Base-by-base conservation (phyloP, 2,797 vertebrate species). In the Chaetodon trifasciatus region DNA sequence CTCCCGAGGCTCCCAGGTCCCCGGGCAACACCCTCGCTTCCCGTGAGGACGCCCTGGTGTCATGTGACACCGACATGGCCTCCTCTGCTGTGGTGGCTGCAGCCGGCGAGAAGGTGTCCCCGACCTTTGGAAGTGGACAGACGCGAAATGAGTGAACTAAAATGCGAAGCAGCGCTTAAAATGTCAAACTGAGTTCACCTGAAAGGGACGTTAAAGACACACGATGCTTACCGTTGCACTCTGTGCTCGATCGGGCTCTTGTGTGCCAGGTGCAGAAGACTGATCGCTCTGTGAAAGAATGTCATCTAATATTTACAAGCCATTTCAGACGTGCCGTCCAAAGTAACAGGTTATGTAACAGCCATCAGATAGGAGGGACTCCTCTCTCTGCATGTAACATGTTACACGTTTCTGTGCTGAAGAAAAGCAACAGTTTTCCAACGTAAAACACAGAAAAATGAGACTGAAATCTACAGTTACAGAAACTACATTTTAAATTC, bases 71-170 rank as follows among this genome's bases (percentile, higher is more conserved):
- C 0, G 95, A 95, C 96, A 97, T 96, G 84, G 95, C 97, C 85
- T 98, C 97, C 86, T 98, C 97, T 0, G 97, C 97, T 3, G 97
- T 98, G 72, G 97, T 97, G 86, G 97, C 97, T 2, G 97, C 96
- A 28, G 96, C 96, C 0, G 97, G 97, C 19, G 95, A 96, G n/a
- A 92, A 93, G 19, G 93, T 96, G 81, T 96, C 95, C 50, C 90
- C 94, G 61, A 93, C 94, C 97, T 97, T 64, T 72, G 62, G 66
- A 74, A 32, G 58, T 2, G 53, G 40, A 81, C 16, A 49, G 74
- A 16, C 83, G 49, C 0, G 10, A 53, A 50, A 61, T 82, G 39
- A 87, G 46, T 40, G 12, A 52, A 47, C 63, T 16, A 0, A 32
- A 62, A 67, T 12, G 23, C 24, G 24, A 50, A 66, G 60, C 63